Conservation (phyloP, 2,113 vertebrate genomes). For the Thunnus maccoyii region DNA sequence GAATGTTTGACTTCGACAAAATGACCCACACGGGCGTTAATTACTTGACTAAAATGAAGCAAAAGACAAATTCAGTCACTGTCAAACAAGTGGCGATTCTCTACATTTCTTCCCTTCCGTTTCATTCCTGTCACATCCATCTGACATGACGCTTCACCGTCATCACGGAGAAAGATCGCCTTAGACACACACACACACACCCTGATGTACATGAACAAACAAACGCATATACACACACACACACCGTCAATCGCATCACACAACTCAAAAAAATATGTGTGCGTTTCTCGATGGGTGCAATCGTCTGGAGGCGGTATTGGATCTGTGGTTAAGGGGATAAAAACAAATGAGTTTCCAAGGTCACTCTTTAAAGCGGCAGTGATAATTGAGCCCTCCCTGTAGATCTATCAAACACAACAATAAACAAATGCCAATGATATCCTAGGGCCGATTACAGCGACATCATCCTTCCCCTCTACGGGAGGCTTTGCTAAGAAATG, state of each 20-base stretch:
- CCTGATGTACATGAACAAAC: background rate
- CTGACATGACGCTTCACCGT: constrained; percentile 8
- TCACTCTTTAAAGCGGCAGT: constrained; percentile 76
- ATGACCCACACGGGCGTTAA: constrained; percentile 33
- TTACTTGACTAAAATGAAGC: constrained; percentile 36
- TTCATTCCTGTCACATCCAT: constrained; percentile 42
- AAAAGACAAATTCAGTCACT: constrained; percentile 31
- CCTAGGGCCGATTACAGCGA: constrained; percentile 64
- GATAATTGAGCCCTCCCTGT: constrained; percentile 79
- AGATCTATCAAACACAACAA: constrained; percentile 82
- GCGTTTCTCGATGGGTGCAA: constrained; percentile 52
- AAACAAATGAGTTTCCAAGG: constrained; percentile 87
- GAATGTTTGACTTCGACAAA: constrained; percentile 54
- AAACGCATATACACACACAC: background rate
- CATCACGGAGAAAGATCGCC: constrained; percentile 21
- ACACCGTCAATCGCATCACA: constrained; percentile 53
- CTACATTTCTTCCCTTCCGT: constrained; percentile 13
- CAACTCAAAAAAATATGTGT: constrained; percentile 21
- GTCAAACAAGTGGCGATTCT: background rate
- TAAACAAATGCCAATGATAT: constrained; percentile 82
- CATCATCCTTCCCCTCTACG: constrained; percentile 46
- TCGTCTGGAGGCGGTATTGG: constrained; percentile 67
- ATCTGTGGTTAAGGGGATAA: constrained; percentile 78
- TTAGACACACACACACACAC: constrained; percentile 41
- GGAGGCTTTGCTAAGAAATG: constrained; percentile 27